phyloP scores from a whole-genome alignment of 2,797 vertebrate species.

The Sebastes dallii region DNA sequence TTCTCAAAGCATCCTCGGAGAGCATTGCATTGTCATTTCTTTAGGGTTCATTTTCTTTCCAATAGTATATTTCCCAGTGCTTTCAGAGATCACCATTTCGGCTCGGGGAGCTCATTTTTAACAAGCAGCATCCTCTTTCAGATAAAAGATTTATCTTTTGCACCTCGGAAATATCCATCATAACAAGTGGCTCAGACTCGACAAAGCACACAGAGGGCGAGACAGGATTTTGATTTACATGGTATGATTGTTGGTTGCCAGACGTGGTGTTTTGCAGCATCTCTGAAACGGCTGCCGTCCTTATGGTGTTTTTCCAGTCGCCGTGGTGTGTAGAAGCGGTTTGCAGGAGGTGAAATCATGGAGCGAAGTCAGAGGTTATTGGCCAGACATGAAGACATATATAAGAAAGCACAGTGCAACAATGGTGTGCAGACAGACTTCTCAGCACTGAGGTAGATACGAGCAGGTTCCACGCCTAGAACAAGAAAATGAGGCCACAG shows the following conservation, averaged over 20 bases:
- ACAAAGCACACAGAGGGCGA: background rate
- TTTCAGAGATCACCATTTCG: constrained; percentile 42
- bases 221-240: background rate
- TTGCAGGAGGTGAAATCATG: background rate
- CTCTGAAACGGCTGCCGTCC: background rate
- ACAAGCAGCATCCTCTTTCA: constrained; percentile 57
- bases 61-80: constrained; percentile 28
- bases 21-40: constrained; percentile 49
- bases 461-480: background rate
- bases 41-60: constrained; percentile 40
- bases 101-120: constrained; percentile 56
- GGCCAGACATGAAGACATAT: background rate
- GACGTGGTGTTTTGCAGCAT: background rate
- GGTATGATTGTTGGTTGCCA: background rate
- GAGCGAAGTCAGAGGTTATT: background rate
- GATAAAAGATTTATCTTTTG: constrained; percentile 54
- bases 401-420: background rate
- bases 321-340: background rate
- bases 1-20: constrained; percentile 61
- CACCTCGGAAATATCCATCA: constrained; percentile 42
- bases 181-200: constrained; percentile 39
- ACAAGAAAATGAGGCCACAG: background rate
- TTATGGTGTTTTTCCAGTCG: background rate
- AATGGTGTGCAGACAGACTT: background rate
- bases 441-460: background rate